A percentile compares a stretch with the other conserved stretches of the same genome.
phyloP scores from a whole-genome alignment of 2,888 invertebrate genomes.

The Epistrophe grossulariae region DNA sequence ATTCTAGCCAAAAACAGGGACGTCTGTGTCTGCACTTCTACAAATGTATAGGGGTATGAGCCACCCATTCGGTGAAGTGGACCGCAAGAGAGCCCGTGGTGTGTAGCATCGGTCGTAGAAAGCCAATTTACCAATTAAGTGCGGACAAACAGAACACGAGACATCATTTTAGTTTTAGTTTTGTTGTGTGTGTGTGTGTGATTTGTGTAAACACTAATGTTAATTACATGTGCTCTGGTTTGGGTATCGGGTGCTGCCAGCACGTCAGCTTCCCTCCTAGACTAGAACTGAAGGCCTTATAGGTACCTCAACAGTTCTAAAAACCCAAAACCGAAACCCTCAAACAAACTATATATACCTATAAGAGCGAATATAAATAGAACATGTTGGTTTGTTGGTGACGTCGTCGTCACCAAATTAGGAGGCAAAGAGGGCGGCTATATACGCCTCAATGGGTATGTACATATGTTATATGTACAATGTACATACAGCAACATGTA shows the following conservation, averaged over 20 bases:
- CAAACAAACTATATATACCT: constrained; percentile 73
- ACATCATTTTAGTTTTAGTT: constrained; percentile 71
- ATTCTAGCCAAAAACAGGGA: background rate
- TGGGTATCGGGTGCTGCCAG: constrained; percentile 33
- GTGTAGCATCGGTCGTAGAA: constrained; percentile 71
- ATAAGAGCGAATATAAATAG: constrained; percentile 65
- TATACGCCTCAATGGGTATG: constrained; percentile 36
- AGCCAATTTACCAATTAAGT: constrained; percentile 76
- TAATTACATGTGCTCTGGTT: constrained; percentile 71
- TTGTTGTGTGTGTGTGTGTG: constrained; percentile 67
- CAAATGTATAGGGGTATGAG: constrained; percentile 6
- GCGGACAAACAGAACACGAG: constrained; percentile 74
- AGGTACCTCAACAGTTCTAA: constrained; percentile 21
- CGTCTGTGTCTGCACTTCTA: background rate
- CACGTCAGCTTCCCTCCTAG: background rate
- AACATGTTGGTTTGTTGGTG: constrained; percentile 55
- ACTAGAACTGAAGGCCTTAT: constrained; percentile 2
- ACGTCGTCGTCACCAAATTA: constrained; percentile 40
- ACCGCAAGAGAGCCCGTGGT: constrained; percentile 73
- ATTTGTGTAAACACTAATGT: constrained; percentile 76
- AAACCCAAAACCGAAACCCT: constrained; percentile 60
- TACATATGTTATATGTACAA: too few species aligned
- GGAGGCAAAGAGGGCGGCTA: constrained; percentile 38
- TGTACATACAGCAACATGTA: background rate
- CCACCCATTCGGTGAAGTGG: constrained; percentile 65